Evolutionary conservation across 2,888 invertebrate genomes (phyloP), one percentile per base, ranked within the genome.

Genomic region (Bombylius discolor): DNA sequence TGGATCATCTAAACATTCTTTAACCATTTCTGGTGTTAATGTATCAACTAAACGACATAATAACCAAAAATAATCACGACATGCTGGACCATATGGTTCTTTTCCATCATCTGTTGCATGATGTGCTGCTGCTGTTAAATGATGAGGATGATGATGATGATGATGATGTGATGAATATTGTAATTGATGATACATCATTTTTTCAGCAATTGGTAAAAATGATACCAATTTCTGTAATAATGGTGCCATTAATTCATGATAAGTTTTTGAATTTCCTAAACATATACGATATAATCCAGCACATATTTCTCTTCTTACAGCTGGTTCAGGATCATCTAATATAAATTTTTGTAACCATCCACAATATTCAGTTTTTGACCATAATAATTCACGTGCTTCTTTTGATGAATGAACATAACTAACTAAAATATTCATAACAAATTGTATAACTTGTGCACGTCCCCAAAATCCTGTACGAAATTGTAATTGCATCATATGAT

Each of bases 391-490:
- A 23, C 86, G 80, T 0, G 92, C 89, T 62, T 84, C 83, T 11
- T 85, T 83, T 48, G 89, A 87, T 53, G 92, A 90, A 67, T 92
- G 92, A 47, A 92, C 86, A 88, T 94, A 93, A 63, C 92, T 93
- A 42, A 95, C 93, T 61, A 95, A 80, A 66, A 95, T 78, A 14
- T 91, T 88, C 86, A 95, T 88, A 14, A 92, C 87, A 69, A 92
- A 94, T 68, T 94, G 93, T 23, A 95, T 87, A 57, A 92, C 86
- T 74, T 94, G 94, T 0, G 93, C 89, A 62, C 94, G 78, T 3
- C 94, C 93, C 86, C 93, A 94, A 63, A 94, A 87, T 7, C 94
- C 93, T 57, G 93, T 92, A 70, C 92, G 89, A 66, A 92, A 89
- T 61, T 89, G 88, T 85, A 65, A 86, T 79, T 3, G 89, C 1